phyloP scores from a whole-genome alignment of 1,140 invertebrate genomes.

The Chlorops oryzae region DNA sequence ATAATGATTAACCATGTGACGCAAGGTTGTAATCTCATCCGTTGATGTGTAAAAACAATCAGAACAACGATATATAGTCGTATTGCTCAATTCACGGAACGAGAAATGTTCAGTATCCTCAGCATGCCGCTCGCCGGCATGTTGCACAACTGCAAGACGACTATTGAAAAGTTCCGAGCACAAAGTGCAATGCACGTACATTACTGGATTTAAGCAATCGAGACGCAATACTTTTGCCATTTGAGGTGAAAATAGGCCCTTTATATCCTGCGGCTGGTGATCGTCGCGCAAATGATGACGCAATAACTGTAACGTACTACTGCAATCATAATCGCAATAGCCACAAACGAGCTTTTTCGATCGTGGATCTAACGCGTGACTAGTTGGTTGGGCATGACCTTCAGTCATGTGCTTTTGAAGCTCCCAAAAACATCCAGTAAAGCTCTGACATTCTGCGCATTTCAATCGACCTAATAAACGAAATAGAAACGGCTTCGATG shows the following conservation, averaged over 20 bases:
- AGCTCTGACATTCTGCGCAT: conserved; percentile 10
- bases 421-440: conserved; percentile 4
- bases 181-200: conserved; percentile 8
- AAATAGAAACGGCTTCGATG: conserved; percentile 12
- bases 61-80: conserved; percentile 10
- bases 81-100: conserved; percentile 2
- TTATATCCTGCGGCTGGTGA: conserved; percentile 12
- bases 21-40: conserved; percentile 7
- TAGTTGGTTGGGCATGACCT: no score
- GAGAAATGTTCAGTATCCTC: conserved; percentile 2
- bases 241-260: no score
- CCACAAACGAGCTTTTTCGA: conserved; percentile 10
- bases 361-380: conserved; percentile 2
- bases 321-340: conserved; percentile 10
- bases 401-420: conserved; percentile 10
- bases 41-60: conserved; percentile 5
- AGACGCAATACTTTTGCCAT: no score
- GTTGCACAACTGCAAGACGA: conserved; percentile 2
- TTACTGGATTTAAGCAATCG: no score
- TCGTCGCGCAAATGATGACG: not conserved
- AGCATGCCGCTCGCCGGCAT: not conserved
- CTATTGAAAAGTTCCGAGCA: conserved; percentile 11
- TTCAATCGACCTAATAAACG: conserved; percentile 1
- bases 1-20: conserved; percentile 19
- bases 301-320: not conserved